These are phyloP conservation scores for Pogonomyrmex barbatus DNA, from an alignment of 1,140 invertebrate genomes.

Conservation along the genomic window DNA sequence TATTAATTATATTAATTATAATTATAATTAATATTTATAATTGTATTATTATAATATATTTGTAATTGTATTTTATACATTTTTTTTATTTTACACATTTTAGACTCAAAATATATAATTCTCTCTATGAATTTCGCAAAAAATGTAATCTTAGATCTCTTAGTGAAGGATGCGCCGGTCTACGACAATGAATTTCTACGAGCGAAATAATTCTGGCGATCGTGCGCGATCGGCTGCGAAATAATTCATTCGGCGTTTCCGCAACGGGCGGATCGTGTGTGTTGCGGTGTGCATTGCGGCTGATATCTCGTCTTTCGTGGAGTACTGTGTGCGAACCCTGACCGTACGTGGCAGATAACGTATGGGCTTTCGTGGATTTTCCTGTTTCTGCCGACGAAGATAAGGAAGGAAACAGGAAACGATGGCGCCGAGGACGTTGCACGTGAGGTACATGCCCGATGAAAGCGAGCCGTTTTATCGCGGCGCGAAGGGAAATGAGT, in stretches of 20 bases:
- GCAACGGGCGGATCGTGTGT: constrained; percentile 45
- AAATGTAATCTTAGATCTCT: neutral
- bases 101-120: neutral
- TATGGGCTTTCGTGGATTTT: constrained; percentile 78
- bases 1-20: too few species aligned
- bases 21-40: too few species aligned
- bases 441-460: constrained; percentile 73
- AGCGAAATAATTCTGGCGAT: constrained; percentile 61
- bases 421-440: constrained; percentile 65
- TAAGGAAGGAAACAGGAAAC: constrained; percentile 75
- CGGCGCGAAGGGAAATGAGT: constrained; percentile 56
- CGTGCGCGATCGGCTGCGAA: constrained; percentile 53
- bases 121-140: constrained; percentile 16
- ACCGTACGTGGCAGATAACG: constrained; percentile 63
- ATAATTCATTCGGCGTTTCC: constrained; percentile 72
- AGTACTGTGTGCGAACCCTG: constrained; percentile 56
- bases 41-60: too few species aligned
- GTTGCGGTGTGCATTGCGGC: constrained; percentile 37
- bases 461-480: constrained; percentile 68
- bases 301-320: constrained; percentile 69
- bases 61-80: too few species aligned
- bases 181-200: constrained; percentile 39
- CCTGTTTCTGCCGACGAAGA: constrained; percentile 71
- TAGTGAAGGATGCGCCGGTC: neutral
- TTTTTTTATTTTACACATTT: too few species aligned